A percentile compares a stretch with the other conserved stretches of the same genome.
These are phyloP conservation scores for Allophyes oxyacanthae DNA, from an alignment of 2,888 invertebrate genomes.

Conservation along the genomic window DNA sequence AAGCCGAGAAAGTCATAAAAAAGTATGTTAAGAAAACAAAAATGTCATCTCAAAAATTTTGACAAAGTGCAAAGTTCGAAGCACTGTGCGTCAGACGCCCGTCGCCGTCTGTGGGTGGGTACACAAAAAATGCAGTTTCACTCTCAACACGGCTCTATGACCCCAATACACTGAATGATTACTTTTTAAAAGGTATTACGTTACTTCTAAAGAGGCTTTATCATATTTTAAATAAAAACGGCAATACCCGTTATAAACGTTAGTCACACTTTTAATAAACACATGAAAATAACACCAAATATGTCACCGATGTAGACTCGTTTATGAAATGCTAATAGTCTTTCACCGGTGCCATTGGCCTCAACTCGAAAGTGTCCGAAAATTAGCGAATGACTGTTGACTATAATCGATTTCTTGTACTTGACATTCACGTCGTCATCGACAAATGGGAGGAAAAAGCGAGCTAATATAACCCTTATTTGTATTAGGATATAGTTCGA, in stretches of 20 bases:
- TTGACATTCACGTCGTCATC: constrained; percentile 80
- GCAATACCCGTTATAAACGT: neutral
- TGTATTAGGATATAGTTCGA: constrained; percentile 49
- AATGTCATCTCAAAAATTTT: constrained; percentile 14
- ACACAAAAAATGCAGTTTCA: constrained; percentile 73
- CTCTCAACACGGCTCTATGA: constrained; percentile 64
- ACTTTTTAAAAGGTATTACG: constrained; percentile 44
- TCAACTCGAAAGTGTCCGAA: constrained; percentile 80
- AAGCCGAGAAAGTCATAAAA: constrained; percentile 26
- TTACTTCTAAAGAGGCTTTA: constrained; percentile 15
- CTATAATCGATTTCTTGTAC: constrained; percentile 84
- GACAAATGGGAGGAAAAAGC: constrained; percentile 33
- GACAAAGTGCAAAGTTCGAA: constrained; percentile 41
- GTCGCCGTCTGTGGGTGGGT: constrained; percentile 36
- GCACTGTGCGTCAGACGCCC: constrained; percentile 46
- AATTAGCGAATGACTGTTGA: constrained; percentile 69
- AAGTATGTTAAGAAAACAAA: constrained; percentile 42
- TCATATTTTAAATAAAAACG: neutral
- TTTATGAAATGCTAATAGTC: constrained; percentile 66
- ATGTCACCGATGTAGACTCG: constrained; percentile 15
- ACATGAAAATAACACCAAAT: neutral
- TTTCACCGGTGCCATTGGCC: constrained; percentile 70
- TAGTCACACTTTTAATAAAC: constrained; percentile 7
- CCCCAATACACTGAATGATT: constrained; percentile 58
- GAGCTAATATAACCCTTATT: constrained; percentile 59